These are phyloP conservation scores for Tricholaema leucomelas DNA, from an alignment of 2,113 vertebrate genomes.

Conservation along the genomic window DNA sequence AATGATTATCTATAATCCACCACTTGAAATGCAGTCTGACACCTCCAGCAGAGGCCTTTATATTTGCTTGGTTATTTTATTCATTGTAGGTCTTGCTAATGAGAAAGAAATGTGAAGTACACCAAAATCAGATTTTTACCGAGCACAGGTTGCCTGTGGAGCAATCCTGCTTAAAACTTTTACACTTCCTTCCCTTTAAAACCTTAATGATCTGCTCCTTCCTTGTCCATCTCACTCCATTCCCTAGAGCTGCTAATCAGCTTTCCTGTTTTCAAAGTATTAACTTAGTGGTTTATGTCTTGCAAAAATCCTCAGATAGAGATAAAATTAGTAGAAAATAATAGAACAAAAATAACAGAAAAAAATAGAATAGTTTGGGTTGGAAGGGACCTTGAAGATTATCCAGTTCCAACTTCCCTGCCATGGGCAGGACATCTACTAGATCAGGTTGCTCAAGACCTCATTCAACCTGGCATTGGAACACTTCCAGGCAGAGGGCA, in stretches of 20 bases:
- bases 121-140: not conserved
- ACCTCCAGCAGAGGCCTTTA: not conserved
- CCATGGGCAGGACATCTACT: not conserved
- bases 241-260: slow-evolving; percentile 43
- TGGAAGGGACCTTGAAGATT: not conserved
- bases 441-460: not conserved
- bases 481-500: not conserved
- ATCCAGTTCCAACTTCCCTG: not conserved
- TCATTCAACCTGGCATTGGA: not conserved
- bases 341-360: too few relatives aligned
- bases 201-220: not conserved
- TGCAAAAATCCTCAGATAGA: not conserved
- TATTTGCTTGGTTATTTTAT: not conserved
- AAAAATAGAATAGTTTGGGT: not conserved
- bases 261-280: not conserved
- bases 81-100: not conserved
- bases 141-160: not conserved
- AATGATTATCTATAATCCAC: not conserved
- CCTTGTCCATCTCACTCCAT: not conserved
- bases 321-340: slow-evolving; percentile 1
- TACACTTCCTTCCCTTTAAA: slow-evolving; percentile 17
- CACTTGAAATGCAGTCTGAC: not conserved
- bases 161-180: not conserved
- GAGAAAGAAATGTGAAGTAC: not conserved
- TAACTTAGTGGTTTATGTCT: not conserved